Evolutionary conservation across 1,140 invertebrate genomes (phyloP).

Genomic region (Ceratina japonica): DNA sequence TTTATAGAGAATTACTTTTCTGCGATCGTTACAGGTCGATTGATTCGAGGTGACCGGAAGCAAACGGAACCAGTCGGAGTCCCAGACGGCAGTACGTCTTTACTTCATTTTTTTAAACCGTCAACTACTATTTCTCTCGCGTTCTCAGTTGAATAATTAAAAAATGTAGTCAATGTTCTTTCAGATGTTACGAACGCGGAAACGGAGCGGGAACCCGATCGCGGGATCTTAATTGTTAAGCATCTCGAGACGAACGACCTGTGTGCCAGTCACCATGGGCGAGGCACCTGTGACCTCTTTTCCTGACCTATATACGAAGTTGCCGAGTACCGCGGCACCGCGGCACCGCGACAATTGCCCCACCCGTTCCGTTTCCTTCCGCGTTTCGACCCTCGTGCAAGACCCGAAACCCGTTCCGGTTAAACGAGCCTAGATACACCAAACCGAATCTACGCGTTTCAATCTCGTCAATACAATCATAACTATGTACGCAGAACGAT

Average conservation of each 20-base stretch:
- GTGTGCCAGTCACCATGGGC: slow-evolving; percentile 52
- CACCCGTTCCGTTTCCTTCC: slow-evolving; percentile 16
- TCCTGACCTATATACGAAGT: slow-evolving; percentile 58
- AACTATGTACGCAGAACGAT: too few species aligned
- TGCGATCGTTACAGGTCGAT: too few species aligned
- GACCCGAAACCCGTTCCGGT: neutral
- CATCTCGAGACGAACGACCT: slow-evolving; percentile 38
- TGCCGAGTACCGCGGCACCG: slow-evolving; percentile 18
- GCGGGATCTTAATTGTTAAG: slow-evolving; percentile 6
- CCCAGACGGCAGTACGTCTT: too few species aligned
- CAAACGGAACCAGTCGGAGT: neutral
- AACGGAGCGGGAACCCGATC: neutral
- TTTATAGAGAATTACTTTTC: too few species aligned
- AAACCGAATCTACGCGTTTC: too few species aligned
- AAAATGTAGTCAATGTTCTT: too few species aligned
- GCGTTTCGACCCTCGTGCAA: neutral
- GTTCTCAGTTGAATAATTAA: too few species aligned
- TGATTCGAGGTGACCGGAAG: neutral
- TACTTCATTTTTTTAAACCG: too few species aligned
- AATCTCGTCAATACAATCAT: too few species aligned
- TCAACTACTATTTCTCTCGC: neutral
- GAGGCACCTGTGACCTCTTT: slow-evolving; percentile 65
- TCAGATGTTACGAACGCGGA: neutral
- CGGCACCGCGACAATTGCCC: slow-evolving; percentile 22
- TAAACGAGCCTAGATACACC: neutral